phyloP scores from a whole-genome alignment of 2,888 invertebrate genomes.

The Callinectes sapidus region DNA sequence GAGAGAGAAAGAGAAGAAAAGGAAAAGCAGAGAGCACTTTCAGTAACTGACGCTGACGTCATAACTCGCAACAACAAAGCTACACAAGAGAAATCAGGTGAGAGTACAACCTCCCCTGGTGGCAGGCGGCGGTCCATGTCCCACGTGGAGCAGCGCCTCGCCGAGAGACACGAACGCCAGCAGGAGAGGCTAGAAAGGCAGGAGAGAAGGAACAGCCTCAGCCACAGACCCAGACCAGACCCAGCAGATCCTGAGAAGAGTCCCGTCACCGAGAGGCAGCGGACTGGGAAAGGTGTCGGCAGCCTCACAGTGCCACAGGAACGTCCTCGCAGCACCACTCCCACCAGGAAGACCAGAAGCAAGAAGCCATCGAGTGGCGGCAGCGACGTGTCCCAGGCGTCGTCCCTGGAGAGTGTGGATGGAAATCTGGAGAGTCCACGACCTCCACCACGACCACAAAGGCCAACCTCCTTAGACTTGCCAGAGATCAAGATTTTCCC shows the following conservation, averaged over 20 bases:
- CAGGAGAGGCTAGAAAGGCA: conserved; percentile 63
- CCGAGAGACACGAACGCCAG: conserved; percentile 70
- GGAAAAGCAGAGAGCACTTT: conserved; percentile 48
- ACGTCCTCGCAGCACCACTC: conserved; percentile 60
- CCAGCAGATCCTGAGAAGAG: conserved; percentile 63
- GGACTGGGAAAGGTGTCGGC: conserved; percentile 25
- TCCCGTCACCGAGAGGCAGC: conserved; percentile 52
- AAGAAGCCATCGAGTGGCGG: conserved; percentile 59
- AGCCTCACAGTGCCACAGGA: conserved; percentile 46
- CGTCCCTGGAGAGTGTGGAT: conserved; percentile 70
- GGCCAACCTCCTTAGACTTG: conserved; percentile 56
- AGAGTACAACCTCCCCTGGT: conserved; percentile 59
- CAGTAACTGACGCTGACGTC: conserved; percentile 36
- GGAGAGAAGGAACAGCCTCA: conserved; percentile 63
- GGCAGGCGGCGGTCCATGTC: conserved; percentile 66
- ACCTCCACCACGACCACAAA: conserved; percentile 25
- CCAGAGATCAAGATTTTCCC: conserved; percentile 55
- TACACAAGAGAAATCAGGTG: conserved; percentile 52
- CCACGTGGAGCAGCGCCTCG: conserved; percentile 71
- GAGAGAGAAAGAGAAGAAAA: conserved; percentile 68
- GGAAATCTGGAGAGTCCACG: conserved; percentile 63
- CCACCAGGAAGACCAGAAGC: conserved; percentile 57
- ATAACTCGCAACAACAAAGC: conserved; percentile 47
- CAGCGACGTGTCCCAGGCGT: conserved; percentile 71
- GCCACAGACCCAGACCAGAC: conserved; percentile 55